These are phyloP conservation scores for Emydura subglobosa DNA, from an alignment of 2,113 vertebrate genomes.

Conservation along the genomic window DNA sequence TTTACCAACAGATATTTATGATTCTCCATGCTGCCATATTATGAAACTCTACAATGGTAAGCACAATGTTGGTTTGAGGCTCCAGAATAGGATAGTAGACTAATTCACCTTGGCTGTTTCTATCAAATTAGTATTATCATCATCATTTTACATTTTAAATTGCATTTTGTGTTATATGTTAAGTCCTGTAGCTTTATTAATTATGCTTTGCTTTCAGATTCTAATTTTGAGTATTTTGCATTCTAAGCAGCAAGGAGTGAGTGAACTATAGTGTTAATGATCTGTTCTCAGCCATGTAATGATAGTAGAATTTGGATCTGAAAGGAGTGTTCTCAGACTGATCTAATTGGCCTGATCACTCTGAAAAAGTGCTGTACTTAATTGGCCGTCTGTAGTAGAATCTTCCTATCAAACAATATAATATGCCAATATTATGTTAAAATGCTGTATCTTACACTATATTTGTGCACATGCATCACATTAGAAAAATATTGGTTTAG, in stretches of 20 bases:
- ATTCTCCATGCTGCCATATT: background rate
- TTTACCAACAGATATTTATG: background rate
- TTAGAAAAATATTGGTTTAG: background rate
- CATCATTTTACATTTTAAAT: background rate
- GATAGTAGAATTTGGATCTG: background rate
- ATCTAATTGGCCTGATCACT: constrained; percentile 14
- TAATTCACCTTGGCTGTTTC: background rate
- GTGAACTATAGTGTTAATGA: constrained; percentile 29
- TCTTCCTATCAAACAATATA: background rate
- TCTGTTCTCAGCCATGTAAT: constrained; percentile 16
- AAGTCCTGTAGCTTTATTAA: background rate
- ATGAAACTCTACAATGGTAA: background rate
- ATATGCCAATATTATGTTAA: background rate
- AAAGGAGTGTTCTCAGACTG: background rate
- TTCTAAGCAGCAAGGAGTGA: constrained; percentile 10
- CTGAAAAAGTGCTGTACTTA: background rate
- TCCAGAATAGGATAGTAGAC: background rate
- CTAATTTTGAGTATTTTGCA: constrained; percentile 16
- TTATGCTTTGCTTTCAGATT: constrained; percentile 26
- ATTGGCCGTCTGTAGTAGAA: background rate
- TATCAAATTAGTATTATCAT: background rate
- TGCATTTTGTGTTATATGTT: background rate
- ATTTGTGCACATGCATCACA: background rate
- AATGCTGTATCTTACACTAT: background rate
- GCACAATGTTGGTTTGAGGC: background rate